Evolutionary conservation across 2,888 invertebrate genomes (phyloP), one percentile per base, ranked within the genome.

Genomic region (Eupithecia insigniata): DNA sequence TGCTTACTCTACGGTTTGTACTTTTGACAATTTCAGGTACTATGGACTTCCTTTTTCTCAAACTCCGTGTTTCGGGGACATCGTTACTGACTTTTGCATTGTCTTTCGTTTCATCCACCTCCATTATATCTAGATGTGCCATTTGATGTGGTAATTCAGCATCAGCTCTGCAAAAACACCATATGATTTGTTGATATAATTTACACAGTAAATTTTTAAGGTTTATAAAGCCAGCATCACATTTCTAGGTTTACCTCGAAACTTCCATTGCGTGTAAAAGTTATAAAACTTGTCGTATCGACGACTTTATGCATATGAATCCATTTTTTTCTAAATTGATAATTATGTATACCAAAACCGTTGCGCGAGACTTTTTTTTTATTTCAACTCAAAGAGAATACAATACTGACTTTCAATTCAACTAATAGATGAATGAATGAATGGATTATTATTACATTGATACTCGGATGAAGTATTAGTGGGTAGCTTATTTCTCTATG

Each of bases 111-210:
- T 89, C 88, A 46, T 89, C 89, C 32, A 90, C 79, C 80, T 93
- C 94, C 92, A 93, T 91, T 80, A 94, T 85, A 82, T 92, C 94
- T 81, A 94, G 86, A 79, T 91, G 87, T 75, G 94, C 94, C 93
- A 94, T 92, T 87, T 91, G 90, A 83, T 79, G 87, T 5, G 92
- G 94, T 73, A 94, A 82, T 72, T 94, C 94, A 1, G 82, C 76
- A 66, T 93, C 94, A 75, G 83, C 82, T 84, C 92, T 92, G 87
- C 67, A 87, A 76, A 68, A 28, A 32, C 65, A 51, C 43, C 66
- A 71, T 8, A 46, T 7, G 18, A 30, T 60, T 16, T 28, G 28
- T 30, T 60, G 30, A 60, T 16, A 16, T 18, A 43, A 0, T 51
- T 1, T 7, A 51, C 7, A 51, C n/a, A 22, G 12, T 22, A 22